A percentile compares a stretch with the other conserved stretches of the same genome.
phyloP scores from a whole-genome alignment of 2,113 vertebrate genomes.

The Caretta caretta region DNA sequence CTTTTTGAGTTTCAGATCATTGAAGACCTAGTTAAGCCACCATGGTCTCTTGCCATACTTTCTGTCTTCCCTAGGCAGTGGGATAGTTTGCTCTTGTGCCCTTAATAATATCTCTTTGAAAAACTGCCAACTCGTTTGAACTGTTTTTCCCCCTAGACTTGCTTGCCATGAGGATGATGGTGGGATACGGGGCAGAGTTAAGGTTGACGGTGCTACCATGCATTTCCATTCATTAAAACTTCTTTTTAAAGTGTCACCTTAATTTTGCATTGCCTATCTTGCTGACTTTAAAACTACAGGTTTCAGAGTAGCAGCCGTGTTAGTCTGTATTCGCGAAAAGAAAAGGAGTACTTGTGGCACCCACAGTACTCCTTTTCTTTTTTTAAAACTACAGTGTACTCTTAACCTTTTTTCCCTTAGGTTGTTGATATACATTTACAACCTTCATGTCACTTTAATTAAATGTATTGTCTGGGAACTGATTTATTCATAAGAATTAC shows the following conservation, averaged over 20 bases:
- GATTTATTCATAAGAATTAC: slow-evolving; percentile 2
- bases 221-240: not conserved
- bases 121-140: too few relatives aligned
- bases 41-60: too few relatives aligned
- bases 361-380: too few relatives aligned
- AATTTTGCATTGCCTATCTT: not conserved
- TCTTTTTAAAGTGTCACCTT: not conserved
- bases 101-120: too few relatives aligned
- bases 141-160: not conserved
- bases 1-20: too few relatives aligned
- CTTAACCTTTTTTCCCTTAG: not conserved
- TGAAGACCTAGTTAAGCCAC: too few relatives aligned
- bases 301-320: too few relatives aligned
- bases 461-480: not conserved
- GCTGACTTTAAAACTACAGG: not conserved
- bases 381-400: not conserved
- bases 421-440: not conserved
- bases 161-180: not conserved
- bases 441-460: not conserved
- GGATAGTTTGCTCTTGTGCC: too few relatives aligned
- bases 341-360: too few relatives aligned
- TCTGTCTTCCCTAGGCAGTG: too few relatives aligned
- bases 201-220: not conserved
- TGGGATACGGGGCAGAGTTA: not conserved
- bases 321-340: too few relatives aligned